Conservation (phyloP, 2,113 vertebrate species). For the Pelvicachromis taeniatus region DNA sequence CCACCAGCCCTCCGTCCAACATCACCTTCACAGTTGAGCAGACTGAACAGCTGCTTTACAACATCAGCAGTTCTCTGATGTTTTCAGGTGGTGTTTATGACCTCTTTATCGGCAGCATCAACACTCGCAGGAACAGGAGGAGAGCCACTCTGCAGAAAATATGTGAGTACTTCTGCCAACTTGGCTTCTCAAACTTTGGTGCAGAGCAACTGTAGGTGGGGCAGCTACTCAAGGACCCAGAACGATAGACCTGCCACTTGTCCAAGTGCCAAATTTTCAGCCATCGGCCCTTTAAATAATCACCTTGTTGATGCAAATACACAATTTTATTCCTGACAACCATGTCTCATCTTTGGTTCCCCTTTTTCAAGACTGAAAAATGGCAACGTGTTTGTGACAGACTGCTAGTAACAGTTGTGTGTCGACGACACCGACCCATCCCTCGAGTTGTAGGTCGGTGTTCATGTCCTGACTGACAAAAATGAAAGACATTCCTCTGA, state of each 20-base stretch:
- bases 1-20: not conserved
- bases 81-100: not conserved
- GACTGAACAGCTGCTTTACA: not conserved
- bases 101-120: not conserved
- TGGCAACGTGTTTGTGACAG: not conserved
- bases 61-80: not conserved
- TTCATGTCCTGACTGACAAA: accelerated
- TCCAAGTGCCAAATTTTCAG: not conserved
- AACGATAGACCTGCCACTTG: not conserved
- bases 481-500: accelerated
- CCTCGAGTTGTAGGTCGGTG: not conserved
- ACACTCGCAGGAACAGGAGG: not conserved
- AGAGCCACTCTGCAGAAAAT: not conserved
- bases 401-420: not conserved
- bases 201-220: no score
- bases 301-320: not conserved
- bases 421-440: not conserved
- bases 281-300: not conserved
- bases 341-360: not conserved
- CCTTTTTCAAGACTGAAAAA: no score
- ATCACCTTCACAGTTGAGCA: not conserved
- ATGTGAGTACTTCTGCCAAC: not conserved
- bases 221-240: no score
- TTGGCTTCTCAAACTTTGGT: not conserved
- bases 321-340: accelerated